Evolutionary conservation across 2,113 vertebrate species (phyloP).

Genomic region (Rhegmatorhina hoffmannsi): DNA sequence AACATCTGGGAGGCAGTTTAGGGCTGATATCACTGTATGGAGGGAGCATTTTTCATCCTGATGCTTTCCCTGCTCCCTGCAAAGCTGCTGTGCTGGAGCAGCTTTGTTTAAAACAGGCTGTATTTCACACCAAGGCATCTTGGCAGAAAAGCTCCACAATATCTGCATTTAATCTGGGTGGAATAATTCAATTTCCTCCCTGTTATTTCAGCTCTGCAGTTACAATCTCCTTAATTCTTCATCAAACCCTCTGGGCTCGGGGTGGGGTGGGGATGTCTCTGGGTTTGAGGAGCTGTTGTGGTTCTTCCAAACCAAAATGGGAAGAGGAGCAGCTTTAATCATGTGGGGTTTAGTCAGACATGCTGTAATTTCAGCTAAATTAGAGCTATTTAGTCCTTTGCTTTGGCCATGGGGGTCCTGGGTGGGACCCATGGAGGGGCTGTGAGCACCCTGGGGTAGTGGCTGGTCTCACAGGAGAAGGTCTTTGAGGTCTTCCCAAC

Average conservation of each 20-base stretch:
- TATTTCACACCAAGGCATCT: slow-evolving; percentile 62
- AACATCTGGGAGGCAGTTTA: slow-evolving; percentile 79
- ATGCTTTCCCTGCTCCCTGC: slow-evolving; percentile 51
- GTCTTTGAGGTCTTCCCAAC: not conserved
- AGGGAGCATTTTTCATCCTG: slow-evolving; percentile 65
- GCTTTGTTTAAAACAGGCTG: slow-evolving; percentile 70
- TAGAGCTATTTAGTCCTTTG: slow-evolving; percentile 16
- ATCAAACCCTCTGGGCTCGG: slow-evolving; percentile 70
- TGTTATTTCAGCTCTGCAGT: slow-evolving; percentile 68
- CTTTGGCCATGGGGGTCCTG: not conserved
- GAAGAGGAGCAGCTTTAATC: slow-evolving; percentile 66
- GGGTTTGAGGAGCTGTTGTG: slow-evolving; percentile 44
- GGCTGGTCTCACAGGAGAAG: not conserved
- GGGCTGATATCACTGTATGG: slow-evolving; percentile 64
- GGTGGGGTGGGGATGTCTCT: slow-evolving; percentile 41
- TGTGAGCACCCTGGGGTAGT: not conserved
- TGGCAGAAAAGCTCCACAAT: slow-evolving; percentile 69
- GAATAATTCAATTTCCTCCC: slow-evolving; percentile 75
- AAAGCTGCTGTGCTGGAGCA: slow-evolving; percentile 30
- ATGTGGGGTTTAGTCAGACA: slow-evolving; percentile 42
- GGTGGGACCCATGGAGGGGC: rapidly evolving
- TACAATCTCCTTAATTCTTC: slow-evolving; percentile 74
- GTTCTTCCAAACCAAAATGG: slow-evolving; percentile 41
- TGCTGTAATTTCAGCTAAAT: slow-evolving; percentile 29
- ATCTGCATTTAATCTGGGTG: slow-evolving; percentile 70